Base-by-base conservation (phyloP, 2,113 vertebrate genomes). In the Cygnus buccinator region DNA sequence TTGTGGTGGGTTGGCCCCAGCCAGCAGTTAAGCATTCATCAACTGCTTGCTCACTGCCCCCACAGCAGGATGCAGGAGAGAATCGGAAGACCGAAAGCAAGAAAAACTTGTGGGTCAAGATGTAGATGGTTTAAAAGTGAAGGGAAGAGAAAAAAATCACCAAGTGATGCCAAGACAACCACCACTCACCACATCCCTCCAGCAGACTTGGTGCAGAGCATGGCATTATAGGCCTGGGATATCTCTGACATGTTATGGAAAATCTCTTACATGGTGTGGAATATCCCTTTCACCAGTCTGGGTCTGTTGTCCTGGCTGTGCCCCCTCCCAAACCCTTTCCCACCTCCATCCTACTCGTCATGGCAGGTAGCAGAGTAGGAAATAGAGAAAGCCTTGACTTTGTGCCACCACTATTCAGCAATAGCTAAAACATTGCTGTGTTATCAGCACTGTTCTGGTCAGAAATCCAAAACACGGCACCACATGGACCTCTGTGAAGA, bases 281-380 rank as follows among this genome's bases (percentile, higher is more conserved):
- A 67, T n/a, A 37, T 13, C 1, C 13, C 37, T 75, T 66, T 80
- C 52, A 25, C 46, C 39, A 23, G 2, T 33, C 48, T 50, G 58
- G 31, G 41, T 28, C 31, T 1, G 2, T 37, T 70, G 25, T 41
- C 55, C 28, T 9, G 7, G 8, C 33, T 67, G 14, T 46, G 35
- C n/a, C 17, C 11, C n/a, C 5, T 44, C 35, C 52, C 50, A 70
- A 0, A 6, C 1, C 0, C 44, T 26, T 66, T 7, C 15, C 17
- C 28, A 61, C 23, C 23, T n/a, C 66, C 57, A 75, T 28, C 26
- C 20, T 18, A 4, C 31, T 13, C 28, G 5, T 8, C 55, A 58
- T 58, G 50, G 55, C 55, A 20, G 50, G 18, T 29, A n/a, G 1
- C 19, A 65, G 74, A 35, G 31, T n/a, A 55, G 80, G 58, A 46